phyloP scores from a whole-genome alignment of 2,797 vertebrate species.

The Xenentodon cancila region DNA sequence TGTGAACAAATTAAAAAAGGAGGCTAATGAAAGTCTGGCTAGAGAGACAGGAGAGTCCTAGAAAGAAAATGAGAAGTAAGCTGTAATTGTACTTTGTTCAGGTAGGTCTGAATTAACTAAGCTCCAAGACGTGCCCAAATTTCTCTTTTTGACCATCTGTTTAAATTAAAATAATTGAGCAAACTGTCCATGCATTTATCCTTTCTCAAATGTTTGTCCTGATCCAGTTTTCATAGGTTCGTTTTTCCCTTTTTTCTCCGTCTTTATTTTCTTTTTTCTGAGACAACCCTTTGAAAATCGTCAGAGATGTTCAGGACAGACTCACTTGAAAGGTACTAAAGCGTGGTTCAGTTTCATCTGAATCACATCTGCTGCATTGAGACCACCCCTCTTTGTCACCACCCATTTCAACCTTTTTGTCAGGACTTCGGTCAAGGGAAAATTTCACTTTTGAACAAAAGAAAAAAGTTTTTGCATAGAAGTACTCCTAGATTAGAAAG shows the following conservation, averaged over 20 bases:
- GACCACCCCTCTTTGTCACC: no score
- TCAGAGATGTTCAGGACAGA: no score
- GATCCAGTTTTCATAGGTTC: not conserved
- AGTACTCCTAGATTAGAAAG: no score
- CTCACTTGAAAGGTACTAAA: no score
- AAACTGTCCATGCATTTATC: not conserved
- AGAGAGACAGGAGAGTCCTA: not conserved
- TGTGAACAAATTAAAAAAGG: constrained; percentile 17
- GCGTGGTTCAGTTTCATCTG: no score
- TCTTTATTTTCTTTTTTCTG: not conserved
- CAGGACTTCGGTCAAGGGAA: no score
- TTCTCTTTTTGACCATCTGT: not conserved
- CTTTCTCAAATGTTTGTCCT: not conserved
- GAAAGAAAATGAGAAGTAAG: constrained; percentile 7
- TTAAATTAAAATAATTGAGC: not conserved
- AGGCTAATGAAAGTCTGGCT: constrained; percentile 29
- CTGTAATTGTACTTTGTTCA: not conserved
- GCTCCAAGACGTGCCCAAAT: not conserved
- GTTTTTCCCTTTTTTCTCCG: not conserved
- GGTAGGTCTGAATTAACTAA: not conserved
- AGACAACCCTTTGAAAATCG: no score
- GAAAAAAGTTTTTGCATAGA: no score
- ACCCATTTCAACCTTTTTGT: no score
- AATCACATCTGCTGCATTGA: no score
- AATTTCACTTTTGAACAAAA: no score